Base-by-base conservation (phyloP, 2,113 vertebrate species). In the Heterotilapia buettikoferi region DNA sequence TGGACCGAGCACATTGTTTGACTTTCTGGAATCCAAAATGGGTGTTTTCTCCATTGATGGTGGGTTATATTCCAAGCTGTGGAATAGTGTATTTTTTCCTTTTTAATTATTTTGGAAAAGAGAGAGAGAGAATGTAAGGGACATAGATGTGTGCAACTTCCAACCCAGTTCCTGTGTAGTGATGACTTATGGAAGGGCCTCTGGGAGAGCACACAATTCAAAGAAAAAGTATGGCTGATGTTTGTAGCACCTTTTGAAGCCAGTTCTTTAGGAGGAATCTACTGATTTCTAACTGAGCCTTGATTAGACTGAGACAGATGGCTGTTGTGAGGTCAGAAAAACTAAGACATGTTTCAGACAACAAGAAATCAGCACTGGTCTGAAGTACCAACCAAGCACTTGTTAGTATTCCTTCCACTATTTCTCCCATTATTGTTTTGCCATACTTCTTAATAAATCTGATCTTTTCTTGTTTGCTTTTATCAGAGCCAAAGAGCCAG, bases 21-120 rank as follows among this genome's bases (percentile, higher is more conserved):
- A 99, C 94, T 99, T 99, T 93, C 94, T 99, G 88, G 98, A 99
- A 93, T 98, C 98, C 52, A 99, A 99, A 95, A 99, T 99, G 97
- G 98, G 98, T 80, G 97, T 96, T 86, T 96, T 99, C 86, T 97
- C 97, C 86, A 93, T 98, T 93, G 98, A 98, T 91, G 98, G 99
- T 99, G 95, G 88, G 93, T 92, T 82, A 31, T 21, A 52, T 71
- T 82, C 7, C 52, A 26, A n/a, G 66, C 26, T 73, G 45, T 78
- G 45, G 73, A 52, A 78, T 31, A 78, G 26, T 31, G 43, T 12
- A 2, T 47, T 19, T 50, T 76, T 50, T 50, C 7, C 10, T 47
- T 76, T 78, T 78, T 52, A 50, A n/a, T 31, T 2, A 0, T 78
- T 78, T 78, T 78, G 24, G 9, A 19, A 78, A 18, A 47, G 12